These are phyloP conservation scores for human DNA, from an alignment of 2,113 vertebrate species.

Conservation along the genomic window GRCh38 chr18:27106501-27107000, in stretches of 20 bases:
- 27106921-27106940: not conserved
- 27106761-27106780: not conserved
- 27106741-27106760: not conserved
- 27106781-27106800: not conserved
- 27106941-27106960: not conserved
- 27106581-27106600: not conserved
- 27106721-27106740: not conserved
- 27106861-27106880: not conserved
- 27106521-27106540: not conserved
- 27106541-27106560: not conserved
- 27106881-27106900: constrained; percentile 4
- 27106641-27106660: constrained; percentile 24
- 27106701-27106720: not conserved
- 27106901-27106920: not conserved
- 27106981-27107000: not conserved
- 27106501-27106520: constrained; percentile 6
- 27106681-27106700: not conserved
- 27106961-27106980: not conserved
- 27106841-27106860: not conserved
- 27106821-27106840: not conserved
- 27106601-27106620: constrained; percentile 37
- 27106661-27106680: constrained; percentile 35
- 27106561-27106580: not conserved
- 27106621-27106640: constrained; percentile 52
- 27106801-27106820: not conserved